Base-by-base conservation (phyloP, 1,140 invertebrate genomes). In the Monomorium pharaonis region DNA sequence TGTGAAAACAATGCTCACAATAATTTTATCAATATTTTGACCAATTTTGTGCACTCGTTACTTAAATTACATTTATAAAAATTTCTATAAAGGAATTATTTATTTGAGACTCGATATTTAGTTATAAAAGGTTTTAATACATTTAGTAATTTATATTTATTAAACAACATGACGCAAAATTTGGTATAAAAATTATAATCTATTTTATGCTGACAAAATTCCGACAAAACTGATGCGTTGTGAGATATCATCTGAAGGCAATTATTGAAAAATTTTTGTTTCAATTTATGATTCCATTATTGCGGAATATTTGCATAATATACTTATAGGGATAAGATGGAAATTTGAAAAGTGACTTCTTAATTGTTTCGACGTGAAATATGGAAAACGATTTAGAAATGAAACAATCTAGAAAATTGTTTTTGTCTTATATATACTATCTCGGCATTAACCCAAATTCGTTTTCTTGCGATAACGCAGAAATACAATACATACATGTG, bases 301-400 rank as follows among this genome's bases (percentile, higher is more conserved):
- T n/a, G n/a, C n/a, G n/a, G n/a, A n/a, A n/a, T n/a, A n/a, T n/a
- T n/a, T n/a, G n/a, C n/a, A n/a, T n/a, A n/a, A n/a, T n/a, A n/a
- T n/a, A n/a, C n/a, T n/a, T n/a, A n/a, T n/a, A 49, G 65, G 27
- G 42, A 30, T 24, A 1, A n/a, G 24, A n/a, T n/a, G 14, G 42
- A 5, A 69, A 10, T 49, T 49, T 16, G 30, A 69, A 27, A 49
- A 69, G 24, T 49, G 67, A 30, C 30, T 18, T 2, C 7, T 14
- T 27, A 49, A 69, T 69, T 69, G 67, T 30, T 69, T 49, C 49
- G 67, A 69, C 44, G 18, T 72, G 30, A 70, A 51, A 72, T 51
- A 72, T 72, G 69, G 16, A 51, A n/a, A n/a, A n/a, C n/a, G n/a
- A n/a, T n/a, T n/a, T n/a, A n/a, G n/a, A n/a, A n/a, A n/a, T n/a